These are phyloP conservation scores for Cryptoprocta ferox DNA, from an alignment of 2,797 vertebrate species.

Conservation along the genomic window DNA sequence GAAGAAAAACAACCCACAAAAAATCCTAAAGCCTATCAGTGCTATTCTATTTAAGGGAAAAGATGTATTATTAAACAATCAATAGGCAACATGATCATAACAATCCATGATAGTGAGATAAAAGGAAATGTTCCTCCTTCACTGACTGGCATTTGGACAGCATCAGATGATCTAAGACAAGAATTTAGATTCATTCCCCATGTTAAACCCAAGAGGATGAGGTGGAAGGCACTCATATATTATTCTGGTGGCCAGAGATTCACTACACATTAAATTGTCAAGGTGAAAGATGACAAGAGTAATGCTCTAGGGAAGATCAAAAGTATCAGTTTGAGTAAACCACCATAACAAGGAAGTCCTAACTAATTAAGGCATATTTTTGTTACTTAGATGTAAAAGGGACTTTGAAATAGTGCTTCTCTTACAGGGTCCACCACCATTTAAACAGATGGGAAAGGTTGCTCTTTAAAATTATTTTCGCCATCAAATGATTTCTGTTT, in stretches of 20 bases:
- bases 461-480: not conserved
- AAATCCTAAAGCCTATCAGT: not conserved
- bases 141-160: not conserved
- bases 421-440: not conserved
- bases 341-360: not conserved
- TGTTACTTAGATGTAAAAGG: not conserved
- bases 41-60: not conserved
- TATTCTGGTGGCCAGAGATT: constrained; percentile 21
- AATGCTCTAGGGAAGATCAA: constrained; percentile 35
- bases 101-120: not conserved
- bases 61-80: not conserved
- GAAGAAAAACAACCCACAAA: not conserved
- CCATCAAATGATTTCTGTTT: constrained; percentile 20
- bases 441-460: not conserved
- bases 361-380: not conserved
- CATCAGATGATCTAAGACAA: constrained; percentile 25
- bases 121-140: not conserved
- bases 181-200: not conserved
- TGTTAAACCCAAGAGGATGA: not conserved
- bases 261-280: constrained; percentile 55
- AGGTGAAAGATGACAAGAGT: constrained; percentile 40
- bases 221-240: not conserved
- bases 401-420: not conserved
- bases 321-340: constrained; percentile 1
- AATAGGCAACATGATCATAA: not conserved